Percentiles rank a stretch among this genome's conserved stretches.
phyloP scores from a whole-genome alignment of 1,140 invertebrate species.

The Drosophila lowei region DNA sequence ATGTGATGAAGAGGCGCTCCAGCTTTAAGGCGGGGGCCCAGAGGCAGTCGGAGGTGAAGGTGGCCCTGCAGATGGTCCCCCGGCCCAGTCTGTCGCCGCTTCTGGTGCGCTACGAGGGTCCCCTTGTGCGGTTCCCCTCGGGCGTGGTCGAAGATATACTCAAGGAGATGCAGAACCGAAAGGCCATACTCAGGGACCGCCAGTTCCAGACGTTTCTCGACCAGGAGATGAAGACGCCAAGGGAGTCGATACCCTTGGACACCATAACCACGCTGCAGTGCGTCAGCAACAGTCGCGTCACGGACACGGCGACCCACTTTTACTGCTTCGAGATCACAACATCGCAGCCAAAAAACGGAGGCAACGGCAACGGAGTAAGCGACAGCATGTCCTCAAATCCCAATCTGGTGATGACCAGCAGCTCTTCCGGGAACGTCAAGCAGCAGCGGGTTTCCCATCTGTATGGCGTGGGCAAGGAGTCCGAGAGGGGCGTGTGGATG shows the following conservation, averaged over 20 bases:
- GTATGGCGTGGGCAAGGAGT: slow-evolving; percentile 80
- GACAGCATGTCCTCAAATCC: slow-evolving; percentile 78
- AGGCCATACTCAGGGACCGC: slow-evolving; percentile 84
- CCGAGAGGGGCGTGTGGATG: slow-evolving; percentile 86
- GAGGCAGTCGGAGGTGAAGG: slow-evolving; percentile 59
- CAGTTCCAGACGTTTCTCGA: slow-evolving; percentile 85
- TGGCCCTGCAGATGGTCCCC: slow-evolving; percentile 78
- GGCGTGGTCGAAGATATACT: slow-evolving; percentile 84
- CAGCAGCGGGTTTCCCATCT: slow-evolving; percentile 69
- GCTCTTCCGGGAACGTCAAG: slow-evolving; percentile 70
- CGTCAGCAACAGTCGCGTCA: slow-evolving; percentile 86
- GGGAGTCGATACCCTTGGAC: slow-evolving; percentile 85
- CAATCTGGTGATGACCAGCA: slow-evolving; percentile 76
- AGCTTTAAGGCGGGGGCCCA: slow-evolving; percentile 52
- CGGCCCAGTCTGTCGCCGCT: slow-evolving; percentile 67
- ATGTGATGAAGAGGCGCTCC: slow-evolving; percentile 70
- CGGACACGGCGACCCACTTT: slow-evolving; percentile 83
- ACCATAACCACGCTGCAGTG: slow-evolving; percentile 86
- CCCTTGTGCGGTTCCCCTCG: slow-evolving; percentile 77
- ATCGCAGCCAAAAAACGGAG: slow-evolving; percentile 72
- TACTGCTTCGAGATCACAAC: slow-evolving; percentile 81
- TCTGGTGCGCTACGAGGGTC: slow-evolving; percentile 75
- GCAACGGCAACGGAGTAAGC: neutral
- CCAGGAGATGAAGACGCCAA: slow-evolving; percentile 84
- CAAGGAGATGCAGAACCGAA: slow-evolving; percentile 84